Conservation (phyloP, 2,797 vertebrate species). For the Octomys mimax region DNA sequence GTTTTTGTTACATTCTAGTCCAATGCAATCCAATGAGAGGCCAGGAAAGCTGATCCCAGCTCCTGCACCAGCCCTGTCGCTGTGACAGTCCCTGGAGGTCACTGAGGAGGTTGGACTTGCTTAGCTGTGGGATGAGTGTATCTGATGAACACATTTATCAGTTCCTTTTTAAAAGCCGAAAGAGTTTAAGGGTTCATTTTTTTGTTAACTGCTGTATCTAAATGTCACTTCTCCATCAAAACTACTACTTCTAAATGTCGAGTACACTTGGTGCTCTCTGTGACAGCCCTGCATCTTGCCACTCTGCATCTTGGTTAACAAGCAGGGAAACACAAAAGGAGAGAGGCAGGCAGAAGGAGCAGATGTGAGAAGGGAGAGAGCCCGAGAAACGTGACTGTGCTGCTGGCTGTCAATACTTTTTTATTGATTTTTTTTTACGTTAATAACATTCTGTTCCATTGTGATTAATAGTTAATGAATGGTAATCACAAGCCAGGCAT, state of each 20-base stretch:
- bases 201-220: neutral
- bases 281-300: constrained; percentile 28
- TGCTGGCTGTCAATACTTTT: neutral
- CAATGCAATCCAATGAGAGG: neutral
- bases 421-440: constrained; percentile 36
- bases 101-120: neutral
- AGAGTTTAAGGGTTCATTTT: neutral
- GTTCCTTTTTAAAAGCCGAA: constrained; percentile 10
- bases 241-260: neutral
- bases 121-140: neutral
- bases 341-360: neutral
- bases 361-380: neutral
- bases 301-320: constrained; percentile 7
- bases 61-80: neutral
- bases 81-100: neutral
- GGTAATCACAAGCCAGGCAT: neutral
- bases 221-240: constrained; percentile 57
- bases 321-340: neutral
- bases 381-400: neutral
- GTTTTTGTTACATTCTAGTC: neutral
- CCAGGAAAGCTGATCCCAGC: neutral
- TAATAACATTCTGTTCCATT: neutral
- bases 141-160: neutral
- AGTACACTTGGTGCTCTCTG: neutral
- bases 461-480: constrained; percentile 49